A percentile compares a stretch with the other conserved stretches of the same genome.
These are phyloP conservation scores for Paramuricea clavata DNA, from an alignment of 92 coral and sea anemone genomes.

Conservation along the genomic window DNA sequence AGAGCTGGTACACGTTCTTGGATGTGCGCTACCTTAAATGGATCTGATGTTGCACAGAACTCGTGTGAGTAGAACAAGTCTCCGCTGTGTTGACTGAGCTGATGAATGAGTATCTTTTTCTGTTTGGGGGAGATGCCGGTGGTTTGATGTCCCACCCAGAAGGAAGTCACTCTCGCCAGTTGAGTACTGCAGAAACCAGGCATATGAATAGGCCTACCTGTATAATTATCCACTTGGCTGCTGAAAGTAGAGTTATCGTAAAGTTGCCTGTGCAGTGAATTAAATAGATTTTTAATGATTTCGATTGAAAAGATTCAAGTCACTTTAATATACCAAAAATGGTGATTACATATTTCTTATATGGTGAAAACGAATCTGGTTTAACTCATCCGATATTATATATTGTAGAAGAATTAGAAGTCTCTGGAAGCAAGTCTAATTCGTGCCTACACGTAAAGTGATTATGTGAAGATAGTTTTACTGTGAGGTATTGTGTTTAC, in stretches of 20 bases:
- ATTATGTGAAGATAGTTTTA: neutral
- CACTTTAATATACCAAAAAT: too few relatives aligned
- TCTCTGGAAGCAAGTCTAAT: neutral
- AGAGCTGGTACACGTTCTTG: neutral
- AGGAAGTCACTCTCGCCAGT: neutral
- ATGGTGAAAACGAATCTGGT: neutral
- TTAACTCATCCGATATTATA: too few relatives aligned
- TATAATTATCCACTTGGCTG: neutral
- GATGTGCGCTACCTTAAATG: neutral
- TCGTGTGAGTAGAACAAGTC: neutral
- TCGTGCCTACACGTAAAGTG: neutral
- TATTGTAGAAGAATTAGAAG: too few relatives aligned
- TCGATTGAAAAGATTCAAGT: too few relatives aligned
- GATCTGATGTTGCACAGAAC: neutral
- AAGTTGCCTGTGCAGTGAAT: too few relatives aligned
- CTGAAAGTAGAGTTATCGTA: too few relatives aligned
- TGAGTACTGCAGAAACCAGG: neutral
- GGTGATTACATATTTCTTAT: too few relatives aligned
- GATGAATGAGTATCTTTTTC: neutral
- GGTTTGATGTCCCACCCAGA: neutral
- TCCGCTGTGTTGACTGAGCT: neutral
- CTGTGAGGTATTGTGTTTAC: neutral
- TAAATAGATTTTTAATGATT: too few relatives aligned
- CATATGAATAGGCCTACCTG: too few relatives aligned
- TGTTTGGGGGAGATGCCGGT: neutral